These are phyloP conservation scores for Hirtodrosophila trivittata DNA, from an alignment of 2,888 invertebrate species.

Conservation along the genomic window DNA sequence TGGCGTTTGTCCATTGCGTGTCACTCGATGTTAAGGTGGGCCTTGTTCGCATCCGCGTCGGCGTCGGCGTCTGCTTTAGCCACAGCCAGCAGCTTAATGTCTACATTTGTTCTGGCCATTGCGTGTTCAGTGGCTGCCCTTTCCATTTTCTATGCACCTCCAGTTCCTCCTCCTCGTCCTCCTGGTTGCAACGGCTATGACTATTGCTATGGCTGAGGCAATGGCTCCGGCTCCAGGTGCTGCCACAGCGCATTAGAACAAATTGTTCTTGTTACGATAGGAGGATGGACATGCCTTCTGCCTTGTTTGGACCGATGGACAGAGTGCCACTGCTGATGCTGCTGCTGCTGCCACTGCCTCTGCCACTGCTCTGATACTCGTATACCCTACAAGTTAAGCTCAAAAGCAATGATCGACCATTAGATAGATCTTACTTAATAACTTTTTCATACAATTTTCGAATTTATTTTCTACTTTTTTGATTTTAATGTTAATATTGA, in stretches of 20 bases:
- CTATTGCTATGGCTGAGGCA: constrained; percentile 15
- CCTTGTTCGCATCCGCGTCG: constrained; percentile 30
- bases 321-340: constrained; percentile 65
- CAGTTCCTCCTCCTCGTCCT: constrained; percentile 33
- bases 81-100: constrained; percentile 71
- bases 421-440: neutral
- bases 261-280: constrained; percentile 80
- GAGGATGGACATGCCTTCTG: constrained; percentile 76
- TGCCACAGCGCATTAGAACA: constrained; percentile 76
- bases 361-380: constrained; percentile 38
- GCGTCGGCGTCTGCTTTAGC: constrained; percentile 17
- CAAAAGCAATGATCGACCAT: neutral
- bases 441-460: too few species aligned
- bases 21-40: constrained; percentile 62
- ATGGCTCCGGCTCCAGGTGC: constrained; percentile 37
- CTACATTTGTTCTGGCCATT: constrained; percentile 76
- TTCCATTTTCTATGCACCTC: constrained; percentile 41
- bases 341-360: constrained; percentile 56
- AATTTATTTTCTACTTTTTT: neutral
- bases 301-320: constrained; percentile 76
- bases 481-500: too few species aligned
- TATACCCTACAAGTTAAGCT: constrained; percentile 27
- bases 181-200: constrained; percentile 19
- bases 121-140: constrained; percentile 76
- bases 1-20: constrained; percentile 70